These are phyloP conservation scores for Diplodus sargus DNA, from an alignment of 2,797 vertebrate genomes.

Conservation along the genomic window DNA sequence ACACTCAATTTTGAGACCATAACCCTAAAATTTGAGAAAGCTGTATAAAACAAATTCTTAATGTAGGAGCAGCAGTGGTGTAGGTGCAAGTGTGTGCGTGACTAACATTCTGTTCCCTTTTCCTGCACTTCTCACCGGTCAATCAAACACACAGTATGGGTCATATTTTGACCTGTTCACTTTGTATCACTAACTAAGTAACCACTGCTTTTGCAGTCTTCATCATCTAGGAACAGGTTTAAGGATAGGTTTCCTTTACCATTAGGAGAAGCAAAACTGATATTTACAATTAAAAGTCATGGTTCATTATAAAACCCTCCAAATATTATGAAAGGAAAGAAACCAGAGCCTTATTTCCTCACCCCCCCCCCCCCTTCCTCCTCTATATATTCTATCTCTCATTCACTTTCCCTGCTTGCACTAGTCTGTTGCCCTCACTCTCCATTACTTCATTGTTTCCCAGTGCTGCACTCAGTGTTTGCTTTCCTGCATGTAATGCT, in stretches of 20 bases:
- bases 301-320: constrained; percentile 23
- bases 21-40: too few species aligned
- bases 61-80: constrained; percentile 42
- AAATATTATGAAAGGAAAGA: constrained; percentile 54
- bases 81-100: constrained; percentile 9
- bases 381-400: constrained; percentile 41
- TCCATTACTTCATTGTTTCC: constrained; percentile 82
- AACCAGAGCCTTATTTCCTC: constrained; percentile 47
- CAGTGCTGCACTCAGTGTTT: constrained; percentile 55
- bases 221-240: constrained; percentile 9
- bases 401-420: constrained; percentile 35
- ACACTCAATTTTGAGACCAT: too few species aligned
- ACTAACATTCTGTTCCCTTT: neutral
- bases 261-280: neutral
- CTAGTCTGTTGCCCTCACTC: constrained; percentile 22
- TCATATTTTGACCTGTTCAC: neutral
- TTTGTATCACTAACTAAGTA: too few species aligned
- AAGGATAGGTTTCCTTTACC: neutral
- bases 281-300: constrained; percentile 20
- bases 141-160: neutral
- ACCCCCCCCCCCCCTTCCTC: constrained; percentile 50
- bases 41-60: too few species aligned
- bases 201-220: too few species aligned
- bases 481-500: constrained; percentile 71
- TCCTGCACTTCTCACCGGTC: constrained; percentile 11